Evolutionary conservation across 2,113 vertebrate genomes (phyloP).

Genomic region (Cariama cristata): DNA sequence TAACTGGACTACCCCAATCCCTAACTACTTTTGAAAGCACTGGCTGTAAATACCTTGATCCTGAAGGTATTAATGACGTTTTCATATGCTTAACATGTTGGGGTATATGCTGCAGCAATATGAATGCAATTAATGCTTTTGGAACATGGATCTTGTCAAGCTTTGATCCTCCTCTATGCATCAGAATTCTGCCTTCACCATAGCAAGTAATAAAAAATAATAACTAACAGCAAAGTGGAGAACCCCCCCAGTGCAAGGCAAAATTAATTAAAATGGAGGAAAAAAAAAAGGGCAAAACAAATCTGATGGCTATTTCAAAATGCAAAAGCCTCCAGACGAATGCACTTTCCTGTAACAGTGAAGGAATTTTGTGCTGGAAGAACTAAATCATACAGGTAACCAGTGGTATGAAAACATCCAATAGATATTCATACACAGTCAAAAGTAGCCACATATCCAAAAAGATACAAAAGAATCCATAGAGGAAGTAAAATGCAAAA

Average conservation of each 20-base stretch:
- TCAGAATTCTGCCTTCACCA: background rate
- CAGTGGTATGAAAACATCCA: background rate
- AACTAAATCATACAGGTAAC: background rate
- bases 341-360: background rate
- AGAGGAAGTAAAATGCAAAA: background rate
- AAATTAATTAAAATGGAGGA: background rate
- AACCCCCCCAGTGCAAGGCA: background rate
- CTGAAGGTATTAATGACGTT: background rate
- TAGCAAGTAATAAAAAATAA: background rate
- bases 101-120: background rate
- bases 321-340: background rate
- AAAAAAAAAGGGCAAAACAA: background rate
- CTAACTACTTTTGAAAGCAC: background rate
- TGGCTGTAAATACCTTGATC: background rate
- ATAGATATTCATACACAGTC: background rate
- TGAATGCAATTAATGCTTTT: background rate
- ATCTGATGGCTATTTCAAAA: background rate
- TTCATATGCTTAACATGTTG: background rate
- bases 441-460: background rate
- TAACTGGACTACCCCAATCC: background rate
- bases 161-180: background rate
- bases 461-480: background rate
- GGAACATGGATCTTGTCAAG: background rate
- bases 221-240: background rate
- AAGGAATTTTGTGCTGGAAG: background rate